phyloP scores from a whole-genome alignment of 2,888 invertebrate genomes.

The Octodonta nipae region DNA sequence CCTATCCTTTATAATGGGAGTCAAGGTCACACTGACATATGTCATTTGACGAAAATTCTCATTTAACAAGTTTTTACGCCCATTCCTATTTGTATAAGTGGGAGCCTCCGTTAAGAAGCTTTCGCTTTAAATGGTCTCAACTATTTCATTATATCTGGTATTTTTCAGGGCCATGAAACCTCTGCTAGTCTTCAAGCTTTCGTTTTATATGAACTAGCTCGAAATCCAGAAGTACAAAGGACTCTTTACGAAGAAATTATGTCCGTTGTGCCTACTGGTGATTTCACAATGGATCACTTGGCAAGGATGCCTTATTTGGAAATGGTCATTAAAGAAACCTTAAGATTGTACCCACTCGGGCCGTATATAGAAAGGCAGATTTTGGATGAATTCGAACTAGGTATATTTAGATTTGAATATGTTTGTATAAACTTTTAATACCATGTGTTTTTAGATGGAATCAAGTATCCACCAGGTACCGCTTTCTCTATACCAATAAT shows the following conservation, averaged over 20 bases:
- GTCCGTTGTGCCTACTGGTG: slow-evolving; percentile 4
- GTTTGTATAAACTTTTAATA: too few species aligned
- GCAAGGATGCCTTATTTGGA: slow-evolving; percentile 5
- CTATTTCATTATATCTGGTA: too few species aligned
- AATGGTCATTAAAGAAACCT: slow-evolving; percentile 4
- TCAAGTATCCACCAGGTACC: slow-evolving; percentile 4
- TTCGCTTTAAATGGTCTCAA: too few species aligned
- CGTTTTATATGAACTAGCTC: slow-evolving; percentile 4
- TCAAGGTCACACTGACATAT: too few species aligned
- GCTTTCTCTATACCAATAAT: slow-evolving; percentile 5
- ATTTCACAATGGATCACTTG: slow-evolving; percentile 4
- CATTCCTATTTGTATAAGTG: too few species aligned
- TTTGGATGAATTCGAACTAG: slow-evolving; percentile 6
- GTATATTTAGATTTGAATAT: too few species aligned
- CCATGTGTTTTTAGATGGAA: slow-evolving; percentile 4
- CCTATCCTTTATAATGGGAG: too few species aligned
- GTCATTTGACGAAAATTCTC: too few species aligned
- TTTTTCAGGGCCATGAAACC: slow-evolving; percentile 7
- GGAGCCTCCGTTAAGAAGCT: too few species aligned
- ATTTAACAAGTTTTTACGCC: too few species aligned
- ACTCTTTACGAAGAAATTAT: slow-evolving; percentile 5
- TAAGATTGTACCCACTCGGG: slow-evolving; percentile 6
- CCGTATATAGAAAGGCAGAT: slow-evolving; percentile 6
- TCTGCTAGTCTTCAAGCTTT: slow-evolving; percentile 5
- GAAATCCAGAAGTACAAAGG: slow-evolving; percentile 3